Percentiles rank a stretch among this genome's conserved stretches.
Conservation (phyloP, 1,140 invertebrate species). For the Drosophila oshimai region DNA sequence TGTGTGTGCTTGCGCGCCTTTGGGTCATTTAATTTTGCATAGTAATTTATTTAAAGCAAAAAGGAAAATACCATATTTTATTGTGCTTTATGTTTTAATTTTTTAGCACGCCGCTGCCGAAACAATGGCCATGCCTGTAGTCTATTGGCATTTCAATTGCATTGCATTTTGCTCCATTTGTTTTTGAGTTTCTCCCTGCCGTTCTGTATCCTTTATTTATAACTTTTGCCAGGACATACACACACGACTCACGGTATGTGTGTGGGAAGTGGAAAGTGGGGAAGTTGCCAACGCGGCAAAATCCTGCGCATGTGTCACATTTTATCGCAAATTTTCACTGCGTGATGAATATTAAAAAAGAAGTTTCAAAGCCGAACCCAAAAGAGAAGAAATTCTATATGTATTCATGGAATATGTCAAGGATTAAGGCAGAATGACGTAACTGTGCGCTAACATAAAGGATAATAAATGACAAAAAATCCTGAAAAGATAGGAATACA, state of each 20-base stretch:
- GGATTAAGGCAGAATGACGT: conserved; percentile 8
- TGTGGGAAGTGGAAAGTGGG: conserved; percentile 19
- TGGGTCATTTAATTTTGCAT: conserved; percentile 81
- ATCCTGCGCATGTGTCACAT: conserved; percentile 75
- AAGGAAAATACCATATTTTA: conserved; percentile 54
- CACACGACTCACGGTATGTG: not conserved
- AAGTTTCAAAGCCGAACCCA: conserved; percentile 51
- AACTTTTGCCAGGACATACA: conserved; percentile 54
- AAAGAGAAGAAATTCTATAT: conserved; percentile 48
- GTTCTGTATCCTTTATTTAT: conserved; percentile 66
- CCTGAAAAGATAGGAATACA: too few relatives aligned
- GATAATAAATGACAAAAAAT: not conserved
- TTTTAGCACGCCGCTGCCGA: conserved; percentile 50
- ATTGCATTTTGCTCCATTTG: conserved; percentile 65
- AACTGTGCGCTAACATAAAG: conserved; percentile 6
- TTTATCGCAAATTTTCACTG: conserved; percentile 61
- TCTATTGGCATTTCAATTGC: conserved; percentile 78
- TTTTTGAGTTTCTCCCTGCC: conserved; percentile 48
- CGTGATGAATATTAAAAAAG: conserved; percentile 73
- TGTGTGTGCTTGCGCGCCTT: conserved; percentile 51
- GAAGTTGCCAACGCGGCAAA: conserved; percentile 68
- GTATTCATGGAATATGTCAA: conserved; percentile 17
- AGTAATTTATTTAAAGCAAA: conserved; percentile 76
- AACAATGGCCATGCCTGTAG: conserved; percentile 65
- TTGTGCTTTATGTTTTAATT: conserved; percentile 73